Conservation (phyloP, 2,888 invertebrate species). For the Hermodice carunculata region DNA sequence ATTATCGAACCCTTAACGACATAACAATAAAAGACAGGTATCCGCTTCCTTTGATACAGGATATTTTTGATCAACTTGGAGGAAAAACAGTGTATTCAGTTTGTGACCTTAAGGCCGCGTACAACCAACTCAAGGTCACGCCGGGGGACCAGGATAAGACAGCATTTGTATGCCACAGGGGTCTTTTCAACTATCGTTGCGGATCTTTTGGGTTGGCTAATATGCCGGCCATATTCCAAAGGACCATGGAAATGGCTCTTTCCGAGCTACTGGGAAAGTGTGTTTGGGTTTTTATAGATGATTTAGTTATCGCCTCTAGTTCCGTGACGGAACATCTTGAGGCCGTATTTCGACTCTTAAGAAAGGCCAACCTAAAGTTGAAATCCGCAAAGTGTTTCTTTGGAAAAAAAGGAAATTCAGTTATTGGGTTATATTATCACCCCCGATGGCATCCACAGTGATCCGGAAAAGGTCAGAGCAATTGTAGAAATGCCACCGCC, state of each 20-base stretch:
- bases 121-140: background rate
- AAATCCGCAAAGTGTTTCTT: background rate
- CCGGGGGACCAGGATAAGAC: background rate
- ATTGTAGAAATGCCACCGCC: background rate
- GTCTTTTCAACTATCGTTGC: background rate
- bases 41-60: background rate
- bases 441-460: background rate
- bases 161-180: background rate
- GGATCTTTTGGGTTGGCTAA: background rate
- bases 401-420: background rate
- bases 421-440: constrained; percentile 1
- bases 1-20: background rate
- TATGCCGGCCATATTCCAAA: background rate
- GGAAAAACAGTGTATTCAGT: background rate
- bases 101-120: background rate
- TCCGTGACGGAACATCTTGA: too few relatives aligned
- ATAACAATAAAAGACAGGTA: background rate
- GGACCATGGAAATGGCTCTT: background rate
- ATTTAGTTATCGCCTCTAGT: background rate
- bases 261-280: background rate
- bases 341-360: too few relatives aligned
- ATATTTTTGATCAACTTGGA: background rate
- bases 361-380: too few relatives aligned
- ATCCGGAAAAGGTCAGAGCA: constrained; percentile 5
- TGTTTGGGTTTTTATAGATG: background rate